A percentile compares a stretch with the other conserved stretches of the same genome.
These are phyloP conservation scores for Indicator maculatus DNA, from an alignment of 2,113 vertebrate genomes.

Conservation along the genomic window DNA sequence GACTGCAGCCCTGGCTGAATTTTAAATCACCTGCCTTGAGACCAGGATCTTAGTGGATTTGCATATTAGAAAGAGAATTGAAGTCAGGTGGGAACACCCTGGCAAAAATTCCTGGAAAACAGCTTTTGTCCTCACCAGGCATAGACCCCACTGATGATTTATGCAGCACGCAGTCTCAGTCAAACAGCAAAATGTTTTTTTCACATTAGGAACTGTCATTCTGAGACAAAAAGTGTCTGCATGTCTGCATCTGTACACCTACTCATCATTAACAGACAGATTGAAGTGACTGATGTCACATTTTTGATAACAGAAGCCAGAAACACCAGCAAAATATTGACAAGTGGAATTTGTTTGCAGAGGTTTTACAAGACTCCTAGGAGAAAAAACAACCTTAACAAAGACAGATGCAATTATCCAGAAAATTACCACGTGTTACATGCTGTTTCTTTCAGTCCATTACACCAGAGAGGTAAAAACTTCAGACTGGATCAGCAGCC, in stretches of 20 bases:
- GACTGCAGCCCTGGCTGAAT: not conserved
- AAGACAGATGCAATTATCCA: not conserved
- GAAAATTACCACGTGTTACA: not conserved
- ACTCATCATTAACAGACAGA: not conserved
- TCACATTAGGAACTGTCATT: not conserved
- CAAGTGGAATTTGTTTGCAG: not conserved
- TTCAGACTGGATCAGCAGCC: not conserved
- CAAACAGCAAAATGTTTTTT: not conserved
- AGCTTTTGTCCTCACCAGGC: not conserved
- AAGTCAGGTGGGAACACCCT: not conserved
- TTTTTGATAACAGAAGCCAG: constrained; percentile 24
- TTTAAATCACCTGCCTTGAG: not conserved
- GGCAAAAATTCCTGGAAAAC: not conserved
- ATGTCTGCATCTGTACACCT: not conserved
- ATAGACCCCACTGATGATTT: not conserved
- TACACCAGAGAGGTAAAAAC: not conserved
- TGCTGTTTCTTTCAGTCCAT: not conserved
- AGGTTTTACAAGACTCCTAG: not conserved
- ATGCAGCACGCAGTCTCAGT: not conserved
- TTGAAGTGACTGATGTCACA: not conserved
- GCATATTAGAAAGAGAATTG: not conserved
- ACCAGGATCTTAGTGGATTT: not conserved
- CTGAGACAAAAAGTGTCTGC: not conserved
- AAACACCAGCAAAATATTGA: constrained; percentile 8
- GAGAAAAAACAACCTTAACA: not conserved